phyloP scores from a whole-genome alignment of 2,113 vertebrate genomes.

The Crypturellus undulatus region DNA sequence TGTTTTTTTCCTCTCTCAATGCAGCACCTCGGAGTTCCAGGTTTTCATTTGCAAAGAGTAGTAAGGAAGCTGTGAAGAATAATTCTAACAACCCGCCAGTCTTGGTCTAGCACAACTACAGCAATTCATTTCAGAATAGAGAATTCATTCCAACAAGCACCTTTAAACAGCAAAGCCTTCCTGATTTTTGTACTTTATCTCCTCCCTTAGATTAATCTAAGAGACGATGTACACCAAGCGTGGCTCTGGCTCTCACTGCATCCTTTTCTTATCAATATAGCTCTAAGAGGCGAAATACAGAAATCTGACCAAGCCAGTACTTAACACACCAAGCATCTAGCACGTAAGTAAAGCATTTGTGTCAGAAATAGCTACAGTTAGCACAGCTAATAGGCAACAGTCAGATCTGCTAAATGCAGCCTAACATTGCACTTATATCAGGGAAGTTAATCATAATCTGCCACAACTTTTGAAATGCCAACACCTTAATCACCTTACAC shows the following conservation, averaged over 20 bases:
- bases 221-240: not conserved
- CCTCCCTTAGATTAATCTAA: not conserved
- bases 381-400: not conserved
- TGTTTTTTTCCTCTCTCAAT: not conserved
- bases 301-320: not conserved
- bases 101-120: not conserved
- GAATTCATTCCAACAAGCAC: not conserved
- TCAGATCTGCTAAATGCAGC: not conserved
- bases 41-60: not conserved
- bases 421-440: not conserved
- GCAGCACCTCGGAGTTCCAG: not conserved
- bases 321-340: not conserved
- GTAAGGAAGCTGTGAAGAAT: not conserved
- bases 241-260: not conserved
- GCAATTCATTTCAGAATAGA: not conserved
- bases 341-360: not conserved
- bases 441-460: not conserved
- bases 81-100: not conserved
- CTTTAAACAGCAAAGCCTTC: not conserved
- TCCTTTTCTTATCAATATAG: not conserved
- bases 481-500: constrained; percentile 12
- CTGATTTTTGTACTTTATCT: not conserved
- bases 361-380: constrained; percentile 25
- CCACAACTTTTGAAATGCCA: not conserved
- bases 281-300: not conserved